Conservation (phyloP, 2,113 vertebrate genomes). For the Notechis scutatus region DNA sequence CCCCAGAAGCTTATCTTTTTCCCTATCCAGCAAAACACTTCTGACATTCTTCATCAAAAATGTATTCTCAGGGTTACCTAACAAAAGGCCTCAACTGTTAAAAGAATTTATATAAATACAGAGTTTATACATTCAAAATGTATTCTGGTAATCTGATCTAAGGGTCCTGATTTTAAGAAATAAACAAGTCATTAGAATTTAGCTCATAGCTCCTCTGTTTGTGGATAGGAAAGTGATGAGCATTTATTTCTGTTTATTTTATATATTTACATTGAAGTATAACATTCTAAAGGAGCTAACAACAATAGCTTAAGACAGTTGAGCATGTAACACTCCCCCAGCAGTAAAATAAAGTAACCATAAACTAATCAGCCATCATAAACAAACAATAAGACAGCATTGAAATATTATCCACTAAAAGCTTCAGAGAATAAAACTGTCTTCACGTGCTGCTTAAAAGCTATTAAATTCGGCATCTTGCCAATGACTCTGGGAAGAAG, state of each 20-base stretch:
- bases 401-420: constrained; percentile 2
- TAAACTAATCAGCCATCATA: background rate
- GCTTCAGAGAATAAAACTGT: background rate
- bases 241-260: background rate
- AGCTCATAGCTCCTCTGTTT: background rate
- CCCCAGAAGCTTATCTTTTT: background rate
- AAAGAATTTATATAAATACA: background rate
- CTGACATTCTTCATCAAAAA: background rate
- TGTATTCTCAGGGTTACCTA: background rate
- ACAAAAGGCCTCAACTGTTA: background rate
- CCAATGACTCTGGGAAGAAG: background rate
- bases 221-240: background rate
- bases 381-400: constrained; percentile 4
- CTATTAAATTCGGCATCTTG: background rate
- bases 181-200: background rate
- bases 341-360: background rate
- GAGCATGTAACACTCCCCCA: background rate
- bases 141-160: background rate
- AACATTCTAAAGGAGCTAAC: background rate
- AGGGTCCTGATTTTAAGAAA: background rate
- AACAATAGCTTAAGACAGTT: background rate
- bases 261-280: background rate
- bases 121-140: background rate
- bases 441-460: constrained; percentile 2
- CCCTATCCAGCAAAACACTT: background rate